phyloP scores from a whole-genome alignment of 2,113 vertebrate genomes.

The Orcinus orca region DNA sequence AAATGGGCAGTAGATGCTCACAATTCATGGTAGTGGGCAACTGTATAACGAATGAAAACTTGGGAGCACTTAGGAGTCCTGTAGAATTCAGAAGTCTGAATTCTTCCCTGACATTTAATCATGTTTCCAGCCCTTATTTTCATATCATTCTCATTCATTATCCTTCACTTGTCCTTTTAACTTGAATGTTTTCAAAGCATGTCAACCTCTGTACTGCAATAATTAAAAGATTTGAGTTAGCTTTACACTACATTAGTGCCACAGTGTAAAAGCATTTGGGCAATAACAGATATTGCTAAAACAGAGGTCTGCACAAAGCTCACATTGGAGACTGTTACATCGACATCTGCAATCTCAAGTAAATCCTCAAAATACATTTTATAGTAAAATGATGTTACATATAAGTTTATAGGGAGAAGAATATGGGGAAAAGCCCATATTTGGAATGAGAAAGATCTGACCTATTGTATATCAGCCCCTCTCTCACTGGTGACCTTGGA shows the following conservation, averaged over 20 bases:
- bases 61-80: not conserved
- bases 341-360: not conserved
- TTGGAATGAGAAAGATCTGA: not conserved
- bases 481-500: not conserved
- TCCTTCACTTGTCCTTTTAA: not conserved
- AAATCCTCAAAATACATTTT: not conserved
- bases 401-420: not conserved
- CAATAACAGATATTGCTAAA: not conserved
- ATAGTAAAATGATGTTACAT: not conserved
- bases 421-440: not conserved
- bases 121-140: not conserved
- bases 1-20: not conserved
- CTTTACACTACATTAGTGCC: not conserved
- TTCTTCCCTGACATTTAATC: not conserved
- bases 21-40: not conserved
- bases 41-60: not conserved
- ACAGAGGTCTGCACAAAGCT: not conserved
- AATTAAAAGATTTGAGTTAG: not conserved
- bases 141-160: not conserved
- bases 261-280: not conserved
- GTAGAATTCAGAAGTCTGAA: not conserved
- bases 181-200: not conserved
- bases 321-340: not conserved
- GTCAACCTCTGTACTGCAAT: not conserved
- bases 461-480: not conserved